phyloP scores from a whole-genome alignment of 2,797 vertebrate species.

The Petrocephalus sullivani region DNA sequence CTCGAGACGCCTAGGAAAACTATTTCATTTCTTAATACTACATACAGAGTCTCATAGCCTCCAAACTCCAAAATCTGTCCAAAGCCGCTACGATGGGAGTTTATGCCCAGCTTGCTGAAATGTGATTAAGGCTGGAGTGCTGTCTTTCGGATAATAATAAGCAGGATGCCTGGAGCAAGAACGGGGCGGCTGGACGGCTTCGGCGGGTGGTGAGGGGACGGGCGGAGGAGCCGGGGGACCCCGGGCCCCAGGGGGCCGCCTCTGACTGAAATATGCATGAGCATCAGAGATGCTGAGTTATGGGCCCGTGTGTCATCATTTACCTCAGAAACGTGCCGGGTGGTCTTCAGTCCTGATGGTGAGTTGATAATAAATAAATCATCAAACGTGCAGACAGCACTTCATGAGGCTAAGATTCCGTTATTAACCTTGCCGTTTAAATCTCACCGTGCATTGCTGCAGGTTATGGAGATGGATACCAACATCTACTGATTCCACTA shows the following conservation, averaged over 20 bases:
- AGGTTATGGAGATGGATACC: constrained; percentile 18
- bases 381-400: not conserved
- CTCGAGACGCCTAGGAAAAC: not conserved
- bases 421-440: not conserved
- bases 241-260: not conserved
- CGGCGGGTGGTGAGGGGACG: not conserved
- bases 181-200: not conserved
- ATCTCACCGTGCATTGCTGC: constrained; percentile 12
- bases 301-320: constrained; percentile 9
- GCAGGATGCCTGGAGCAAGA: not conserved
- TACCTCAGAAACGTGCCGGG: not conserved
- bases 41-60: not conserved
- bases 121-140: not conserved
- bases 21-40: not conserved
- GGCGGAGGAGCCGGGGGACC: constrained; percentile 25
- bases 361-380: constrained; percentile 20
- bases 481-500: constrained; percentile 10
- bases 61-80: not conserved
- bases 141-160: not conserved
- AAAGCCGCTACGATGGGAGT: not conserved
- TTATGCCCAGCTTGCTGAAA: not conserved
- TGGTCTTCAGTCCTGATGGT: constrained; percentile 9
- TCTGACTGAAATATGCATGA: constrained; percentile 20
- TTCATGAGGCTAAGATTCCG: not conserved
- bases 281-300: not conserved